Percentiles rank a stretch among this genome's conserved stretches.
These are phyloP conservation scores for Falco columbarius DNA, from an alignment of 2,797 vertebrate genomes.

Conservation along the genomic window DNA sequence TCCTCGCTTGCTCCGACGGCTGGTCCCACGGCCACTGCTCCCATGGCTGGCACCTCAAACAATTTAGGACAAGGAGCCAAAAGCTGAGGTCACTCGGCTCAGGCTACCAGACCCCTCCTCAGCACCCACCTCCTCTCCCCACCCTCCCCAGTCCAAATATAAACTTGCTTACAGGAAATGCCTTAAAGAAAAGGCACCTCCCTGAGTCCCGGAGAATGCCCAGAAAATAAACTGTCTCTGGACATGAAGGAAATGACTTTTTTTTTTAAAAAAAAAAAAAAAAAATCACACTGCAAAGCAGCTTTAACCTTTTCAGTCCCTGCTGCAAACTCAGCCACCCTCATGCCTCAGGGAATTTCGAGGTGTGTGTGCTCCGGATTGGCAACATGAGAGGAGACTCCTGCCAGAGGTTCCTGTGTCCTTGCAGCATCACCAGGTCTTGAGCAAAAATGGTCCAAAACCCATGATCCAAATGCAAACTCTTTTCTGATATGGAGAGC, in stretches of 20 bases:
- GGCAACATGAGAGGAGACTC: accelerated
- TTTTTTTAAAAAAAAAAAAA: background rate
- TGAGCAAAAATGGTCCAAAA: background rate
- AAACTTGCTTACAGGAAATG: constrained; percentile 79
- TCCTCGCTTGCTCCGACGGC: background rate
- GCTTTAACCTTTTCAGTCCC: constrained; percentile 34
- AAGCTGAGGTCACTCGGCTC: background rate
- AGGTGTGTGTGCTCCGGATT: accelerated
- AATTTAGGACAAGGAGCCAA: constrained; percentile 3
- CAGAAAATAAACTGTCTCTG: constrained; percentile 73
- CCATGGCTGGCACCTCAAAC: background rate
- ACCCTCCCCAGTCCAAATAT: constrained; percentile 77
- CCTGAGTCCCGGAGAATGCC: constrained; percentile 68
- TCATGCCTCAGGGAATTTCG: accelerated
- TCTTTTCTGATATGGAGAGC: background rate
- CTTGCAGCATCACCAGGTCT: accelerated
- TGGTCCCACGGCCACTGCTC: accelerated
- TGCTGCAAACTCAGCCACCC: background rate
- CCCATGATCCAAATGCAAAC: background rate
- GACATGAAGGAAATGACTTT: constrained; percentile 67
- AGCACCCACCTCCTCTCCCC: constrained; percentile 49
- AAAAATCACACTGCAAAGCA: background rate
- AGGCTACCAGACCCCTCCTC: background rate
- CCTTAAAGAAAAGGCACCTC: constrained; percentile 76
- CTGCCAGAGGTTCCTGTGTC: background rate